Base-by-base conservation (phyloP, 2,113 vertebrate species). In the Brienomyrus brachyistius region DNA sequence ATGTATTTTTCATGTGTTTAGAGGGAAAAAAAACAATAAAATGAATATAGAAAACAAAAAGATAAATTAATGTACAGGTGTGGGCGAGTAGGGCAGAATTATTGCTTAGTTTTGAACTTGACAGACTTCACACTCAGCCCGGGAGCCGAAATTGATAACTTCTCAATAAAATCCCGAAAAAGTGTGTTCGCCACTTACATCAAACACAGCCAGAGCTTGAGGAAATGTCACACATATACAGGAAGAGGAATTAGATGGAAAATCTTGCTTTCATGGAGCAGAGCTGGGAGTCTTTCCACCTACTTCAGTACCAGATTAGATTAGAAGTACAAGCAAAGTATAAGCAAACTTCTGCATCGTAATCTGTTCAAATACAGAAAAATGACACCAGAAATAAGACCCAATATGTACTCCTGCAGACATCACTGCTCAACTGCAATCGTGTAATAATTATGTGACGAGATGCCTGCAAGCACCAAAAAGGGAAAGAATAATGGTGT, bases 281-380 rank as follows among this genome's bases (percentile, higher is more conserved):
- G 89, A 94, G 91, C 91, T 43, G 94, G 21, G 93, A 94, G 93
- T 91, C 93, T 94, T 93, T 93, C 91, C 91, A 94, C 92, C 92
- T 94, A 92, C 89, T 91, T 91, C 86, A 88, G 92, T 94, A 94
- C 94, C 95, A 94, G 40, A 40, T 40, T 40, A 40, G 40, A 40
- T 40, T 40, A 40, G 40, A 40, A 40, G 40, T 40, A 40, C 40
- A 40, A 40, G 92, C 74, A 88, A 92, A 92, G 94, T 95, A 94
- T 94, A 94, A 94, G 95, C 95, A 94, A 94, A 93, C 92, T 92
- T 92, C 93, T 95, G 95, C 93, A 91, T 93, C 93, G 94, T 95
- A 94, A 94, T 94, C 95, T 96, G 94, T 94, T 94, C 94, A 94
- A 95, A 94, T 94, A 94, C 94, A 93, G 95, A 94, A 94, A 94